Conservation (phyloP, 2,797 vertebrate species). For the Simalia tracyae region DNA sequence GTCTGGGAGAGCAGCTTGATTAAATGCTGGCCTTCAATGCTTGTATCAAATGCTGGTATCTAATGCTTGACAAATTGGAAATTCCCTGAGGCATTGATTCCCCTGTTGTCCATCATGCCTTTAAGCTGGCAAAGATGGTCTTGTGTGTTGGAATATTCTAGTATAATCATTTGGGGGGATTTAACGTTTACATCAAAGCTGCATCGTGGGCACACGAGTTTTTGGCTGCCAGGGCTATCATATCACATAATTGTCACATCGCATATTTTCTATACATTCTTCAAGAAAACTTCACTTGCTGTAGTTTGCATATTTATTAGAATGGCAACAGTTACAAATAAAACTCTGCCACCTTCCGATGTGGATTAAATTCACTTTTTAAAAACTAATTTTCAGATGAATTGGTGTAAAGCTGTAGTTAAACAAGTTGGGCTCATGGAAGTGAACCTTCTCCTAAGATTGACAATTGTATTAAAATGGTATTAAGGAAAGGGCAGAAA, state of each 20-base stretch:
- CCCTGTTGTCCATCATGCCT: background rate
- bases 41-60: background rate
- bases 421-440: background rate
- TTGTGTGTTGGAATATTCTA: background rate
- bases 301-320: background rate
- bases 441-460: background rate
- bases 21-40: background rate
- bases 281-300: background rate
- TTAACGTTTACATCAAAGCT: background rate
- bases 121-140: background rate
- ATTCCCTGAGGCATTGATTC: background rate
- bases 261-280: background rate
- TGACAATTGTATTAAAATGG: background rate
- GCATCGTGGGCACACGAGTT: background rate
- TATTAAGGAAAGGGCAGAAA: background rate
- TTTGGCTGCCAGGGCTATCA: background rate
- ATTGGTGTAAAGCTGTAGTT: background rate
- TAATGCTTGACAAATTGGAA: background rate
- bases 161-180: background rate
- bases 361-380: background rate
- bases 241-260: background rate
- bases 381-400: background rate
- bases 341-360: background rate
- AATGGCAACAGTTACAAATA: background rate
- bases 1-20: background rate